Evolutionary conservation across 2,797 vertebrate species (phyloP).

Genomic region (Euthynnus affinis): DNA sequence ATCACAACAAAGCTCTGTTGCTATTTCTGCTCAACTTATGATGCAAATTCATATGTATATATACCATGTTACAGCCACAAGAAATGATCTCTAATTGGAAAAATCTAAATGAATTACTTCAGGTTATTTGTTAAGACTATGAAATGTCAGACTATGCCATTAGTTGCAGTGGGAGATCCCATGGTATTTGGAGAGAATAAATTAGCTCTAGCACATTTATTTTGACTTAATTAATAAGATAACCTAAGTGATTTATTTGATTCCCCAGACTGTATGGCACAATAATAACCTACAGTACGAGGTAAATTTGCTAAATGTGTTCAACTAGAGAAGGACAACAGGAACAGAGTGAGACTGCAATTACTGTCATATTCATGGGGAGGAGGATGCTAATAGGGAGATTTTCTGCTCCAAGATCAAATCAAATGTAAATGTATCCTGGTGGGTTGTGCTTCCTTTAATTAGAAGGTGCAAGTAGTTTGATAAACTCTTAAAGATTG

Average conservation of each 20-base stretch:
- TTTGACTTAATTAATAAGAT: constrained; percentile 90
- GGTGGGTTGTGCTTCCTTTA: constrained; percentile 85
- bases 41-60: constrained; percentile 54
- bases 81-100: constrained; percentile 79
- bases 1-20: constrained; percentile 21
- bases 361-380: constrained; percentile 86
- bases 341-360: constrained; percentile 83
- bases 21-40: constrained; percentile 35
- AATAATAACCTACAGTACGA: constrained; percentile 84
- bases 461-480: constrained; percentile 85
- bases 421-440: constrained; percentile 87
- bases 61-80: constrained; percentile 46
- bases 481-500: constrained; percentile 85
- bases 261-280: constrained; percentile 83
- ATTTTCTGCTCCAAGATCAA: constrained; percentile 82
- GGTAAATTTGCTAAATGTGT: constrained; percentile 83
- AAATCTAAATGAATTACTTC: constrained; percentile 81
- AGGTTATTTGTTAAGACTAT: constrained; percentile 82
- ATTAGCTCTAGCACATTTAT: constrained; percentile 85
- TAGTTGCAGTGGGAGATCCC: constrained; percentile 81
- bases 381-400: constrained; percentile 85
- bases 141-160: constrained; percentile 83
- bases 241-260: constrained; percentile 88
- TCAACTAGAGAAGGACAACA: constrained; percentile 81
- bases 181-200: constrained; percentile 85